Base-by-base conservation (phyloP, 1,140 invertebrate genomes). In the Scaptomyza pallida region DNA sequence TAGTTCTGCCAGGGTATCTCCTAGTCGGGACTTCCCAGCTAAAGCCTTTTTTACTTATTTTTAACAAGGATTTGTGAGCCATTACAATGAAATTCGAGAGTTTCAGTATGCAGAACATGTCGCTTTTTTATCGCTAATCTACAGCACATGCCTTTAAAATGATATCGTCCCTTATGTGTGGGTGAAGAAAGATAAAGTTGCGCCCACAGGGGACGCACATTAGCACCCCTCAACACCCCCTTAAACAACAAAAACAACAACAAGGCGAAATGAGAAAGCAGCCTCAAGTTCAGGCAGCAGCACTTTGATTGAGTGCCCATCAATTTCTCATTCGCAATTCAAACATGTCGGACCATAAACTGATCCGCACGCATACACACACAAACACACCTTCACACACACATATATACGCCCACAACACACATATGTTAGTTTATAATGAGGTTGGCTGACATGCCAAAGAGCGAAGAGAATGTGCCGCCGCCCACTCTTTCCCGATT, bases 271-370 rank as follows among this genome's bases (percentile, higher is more conserved):
- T 5, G 52, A 23, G 52, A 23, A 26, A 40, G 10, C 23, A 23
- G 43, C 43, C 37, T 52, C 44, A 62, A 61, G 56, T 64, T 56
- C 75, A 56, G 56, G 62, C 70, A 72, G 56, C 70, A 72, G 68
- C 78, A 86, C 78, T 81, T 82, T 88, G 82, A 88, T 88, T 82
- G 82, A 88, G 82, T 82, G 78, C 71, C 82, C 83, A 88, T 88
- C 82, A 88, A 88, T 88, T 88, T 78, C 82, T 88, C 82, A 86
- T 86, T 88, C 74, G 81, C 74, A 86, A 86, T 88, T 81, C 81
- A 86, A 86, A 88, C 78, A 86, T 88, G 81, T 81, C 59, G 73
- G 81, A 67, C 75, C 81, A 86, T 85, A 85, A 86, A 86, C 81
- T 74, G 74, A 77, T 70, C 69, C 43, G 37, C 55, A 54, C 62